These are phyloP conservation scores for Arge pagana DNA, from an alignment of 2,888 invertebrate genomes.

Conservation along the genomic window DNA sequence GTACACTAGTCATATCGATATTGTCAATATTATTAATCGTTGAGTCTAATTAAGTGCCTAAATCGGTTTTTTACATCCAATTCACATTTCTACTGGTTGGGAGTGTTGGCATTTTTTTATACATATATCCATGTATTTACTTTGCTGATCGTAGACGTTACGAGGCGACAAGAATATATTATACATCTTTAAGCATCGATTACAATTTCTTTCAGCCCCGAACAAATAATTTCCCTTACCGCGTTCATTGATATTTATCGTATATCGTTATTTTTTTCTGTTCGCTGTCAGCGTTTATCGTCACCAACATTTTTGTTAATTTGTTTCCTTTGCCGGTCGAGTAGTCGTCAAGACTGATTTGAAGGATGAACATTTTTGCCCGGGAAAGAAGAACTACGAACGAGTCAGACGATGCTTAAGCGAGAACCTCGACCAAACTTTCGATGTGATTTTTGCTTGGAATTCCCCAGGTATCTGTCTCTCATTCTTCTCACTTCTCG, in stretches of 20 bases:
- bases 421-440: slow-evolving; percentile 51
- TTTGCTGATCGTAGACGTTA: slow-evolving; percentile 18
- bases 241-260: too few species aligned
- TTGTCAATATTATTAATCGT: slow-evolving; percentile 11
- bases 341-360: slow-evolving; percentile 62
- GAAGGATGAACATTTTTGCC: slow-evolving; percentile 56
- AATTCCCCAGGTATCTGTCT: slow-evolving; percentile 57
- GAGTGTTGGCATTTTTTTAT: slow-evolving; percentile 22
- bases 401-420: slow-evolving; percentile 53
- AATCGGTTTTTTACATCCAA: slow-evolving; percentile 8
- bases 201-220: slow-evolving; percentile 21
- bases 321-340: slow-evolving; percentile 1
- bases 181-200: slow-evolving; percentile 22
- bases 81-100: slow-evolving; percentile 15
- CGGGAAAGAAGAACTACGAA: slow-evolving; percentile 60
- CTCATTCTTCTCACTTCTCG: slow-evolving; percentile 3
- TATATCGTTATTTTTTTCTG: too few species aligned
- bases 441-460: slow-evolving; percentile 62
- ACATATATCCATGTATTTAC: slow-evolving; percentile 16
- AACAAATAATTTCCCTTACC: slow-evolving; percentile 23
- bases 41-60: slow-evolving; percentile 23
- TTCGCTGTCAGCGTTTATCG: too few species aligned
- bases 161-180: slow-evolving; percentile 19
- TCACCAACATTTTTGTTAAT: too few species aligned
- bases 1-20: slow-evolving; percentile 20